These are phyloP conservation scores for Elymnias hypermnestra DNA, from an alignment of 1,140 invertebrate species.

Conservation along the genomic window DNA sequence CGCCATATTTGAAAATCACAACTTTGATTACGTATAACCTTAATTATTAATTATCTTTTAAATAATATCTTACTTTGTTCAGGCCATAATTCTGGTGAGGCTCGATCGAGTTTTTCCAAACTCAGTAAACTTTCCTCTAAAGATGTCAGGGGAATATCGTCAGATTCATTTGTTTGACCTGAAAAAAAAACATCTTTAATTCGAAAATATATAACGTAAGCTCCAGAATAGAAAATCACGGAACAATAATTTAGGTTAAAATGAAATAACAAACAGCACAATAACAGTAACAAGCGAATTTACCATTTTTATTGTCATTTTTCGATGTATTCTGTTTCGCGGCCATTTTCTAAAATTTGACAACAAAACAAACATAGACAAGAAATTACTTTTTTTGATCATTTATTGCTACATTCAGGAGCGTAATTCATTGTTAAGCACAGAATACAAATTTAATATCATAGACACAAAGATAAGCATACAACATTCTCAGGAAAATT, in stretches of 20 bases:
- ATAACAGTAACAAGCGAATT: too few relatives aligned
- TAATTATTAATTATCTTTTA: background rate
- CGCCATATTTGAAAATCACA: conserved; percentile 62
- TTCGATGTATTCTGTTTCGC: conserved; percentile 66
- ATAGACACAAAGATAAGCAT: conserved; percentile 9
- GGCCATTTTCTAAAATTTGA: conserved; percentile 71
- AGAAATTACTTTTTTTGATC: too few relatives aligned
- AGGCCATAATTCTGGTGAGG: conserved; percentile 95
- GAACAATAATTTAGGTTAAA: too few relatives aligned
- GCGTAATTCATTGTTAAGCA: too few relatives aligned
- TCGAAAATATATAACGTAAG: background rate
- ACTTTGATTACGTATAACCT: too few relatives aligned
- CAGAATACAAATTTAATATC: background rate
- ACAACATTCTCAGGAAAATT: too few relatives aligned
- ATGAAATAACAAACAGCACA: background rate
- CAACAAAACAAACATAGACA: conserved; percentile 30
- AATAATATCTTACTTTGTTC: conserved; percentile 86
- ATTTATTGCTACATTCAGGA: too few relatives aligned
- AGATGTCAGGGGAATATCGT: conserved; percentile 74
- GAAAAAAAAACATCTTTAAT: conserved; percentile 22
- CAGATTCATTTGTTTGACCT: conserved; percentile 62
- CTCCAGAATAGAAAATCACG: too few relatives aligned
- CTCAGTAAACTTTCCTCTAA: conserved; percentile 86
- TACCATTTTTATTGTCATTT: conserved; percentile 50
- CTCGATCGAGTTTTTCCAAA: conserved; percentile 91